Evolutionary conservation across 1,140 invertebrate genomes (phyloP), one percentile per base, ranked within the genome.

Genomic region (Leptinotarsa texana): DNA sequence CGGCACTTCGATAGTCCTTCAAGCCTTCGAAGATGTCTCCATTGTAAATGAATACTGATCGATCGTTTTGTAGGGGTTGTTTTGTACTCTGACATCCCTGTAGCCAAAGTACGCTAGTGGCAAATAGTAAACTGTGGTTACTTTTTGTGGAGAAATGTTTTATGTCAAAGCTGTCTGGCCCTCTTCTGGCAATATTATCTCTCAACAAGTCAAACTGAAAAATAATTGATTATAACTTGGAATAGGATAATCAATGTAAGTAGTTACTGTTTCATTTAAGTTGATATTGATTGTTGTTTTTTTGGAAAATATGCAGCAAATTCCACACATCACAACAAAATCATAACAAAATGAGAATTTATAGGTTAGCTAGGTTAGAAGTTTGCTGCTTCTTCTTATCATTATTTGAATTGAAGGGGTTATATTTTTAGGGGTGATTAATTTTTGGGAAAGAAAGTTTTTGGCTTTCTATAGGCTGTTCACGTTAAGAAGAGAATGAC

Each of bases 31-130:
- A 95, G 74, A 94, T 87, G 86, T 96, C 94, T 70, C 94, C 94
- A 88, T 96, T 96, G 90, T 93, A 96, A 15, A 94, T 81, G 57
- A 96, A 83, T 73, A 90, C 80, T 80, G 91, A 91, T 33, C 90
- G 87, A 62, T 85, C 78, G 3, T 80, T 76, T 82, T 89, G 86
- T 27, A 87, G 69, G 4, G 93, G 93, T 84, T 95, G 94, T 63
- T 78, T 71, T 51, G 83, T 86, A 22, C 88, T 75, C 13, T 82
- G 27, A 3, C 76, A 33, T 13, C 93, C 93, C 85, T 94, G 91
- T 77, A 92, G 89, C 90, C 93, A 93, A 73, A 95, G 85, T 49
- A 93, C 87, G 85, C 88, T 87, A 27, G 88, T 85, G 82, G 80
- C 80, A 84, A 89, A 87, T 89, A 93, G 88, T 90, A 93, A 85